Conservation (phyloP, 1,140 invertebrate genomes). For the Mycetomoellerius zeteki region DNA sequence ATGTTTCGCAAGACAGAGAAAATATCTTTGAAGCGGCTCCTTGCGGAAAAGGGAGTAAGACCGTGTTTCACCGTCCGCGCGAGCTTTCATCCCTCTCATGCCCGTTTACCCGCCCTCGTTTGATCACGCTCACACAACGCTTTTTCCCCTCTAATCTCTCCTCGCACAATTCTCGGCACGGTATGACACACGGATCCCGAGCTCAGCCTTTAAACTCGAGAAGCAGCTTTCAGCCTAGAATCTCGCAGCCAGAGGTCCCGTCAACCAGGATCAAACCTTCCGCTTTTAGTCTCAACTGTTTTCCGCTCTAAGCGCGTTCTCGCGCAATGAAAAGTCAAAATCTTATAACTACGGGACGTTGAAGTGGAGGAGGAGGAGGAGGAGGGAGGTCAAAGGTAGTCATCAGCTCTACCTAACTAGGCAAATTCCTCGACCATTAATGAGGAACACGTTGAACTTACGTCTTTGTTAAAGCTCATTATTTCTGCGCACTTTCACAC, state of each 20-base stretch:
- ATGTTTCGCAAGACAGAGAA: slow-evolving; percentile 65
- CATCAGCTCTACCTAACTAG: not conserved
- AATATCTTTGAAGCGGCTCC: slow-evolving; percentile 71
- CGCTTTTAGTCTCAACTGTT: slow-evolving; percentile 59
- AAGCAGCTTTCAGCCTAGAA: slow-evolving; percentile 75
- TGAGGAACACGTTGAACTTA: slow-evolving; percentile 12
- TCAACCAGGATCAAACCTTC: slow-evolving; percentile 75
- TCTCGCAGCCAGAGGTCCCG: slow-evolving; percentile 70
- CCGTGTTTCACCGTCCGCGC: slow-evolving; percentile 67
- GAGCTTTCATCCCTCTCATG: slow-evolving; percentile 8
- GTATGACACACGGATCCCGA: slow-evolving; percentile 75
- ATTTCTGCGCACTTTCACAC: not conserved
- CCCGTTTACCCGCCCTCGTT: not conserved
- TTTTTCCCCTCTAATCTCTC: slow-evolving; percentile 69
- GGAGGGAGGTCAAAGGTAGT: slow-evolving; percentile 18
- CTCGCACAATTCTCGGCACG: slow-evolving; percentile 72
- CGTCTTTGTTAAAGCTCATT: slow-evolving; percentile 23
- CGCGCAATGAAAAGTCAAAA: slow-evolving; percentile 24
- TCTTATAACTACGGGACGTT: slow-evolving; percentile 29
- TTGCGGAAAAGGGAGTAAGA: slow-evolving; percentile 66
- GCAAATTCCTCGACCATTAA: slow-evolving; percentile 27
- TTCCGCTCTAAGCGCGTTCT: not conserved
- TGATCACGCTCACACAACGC: not conserved
- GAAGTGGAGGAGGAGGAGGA: no score
- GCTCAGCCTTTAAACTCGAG: slow-evolving; percentile 78